Evolutionary conservation across 53 echinoderm and acorn worm species (phyloP).

Genomic region (Arbacia lixula): DNA sequence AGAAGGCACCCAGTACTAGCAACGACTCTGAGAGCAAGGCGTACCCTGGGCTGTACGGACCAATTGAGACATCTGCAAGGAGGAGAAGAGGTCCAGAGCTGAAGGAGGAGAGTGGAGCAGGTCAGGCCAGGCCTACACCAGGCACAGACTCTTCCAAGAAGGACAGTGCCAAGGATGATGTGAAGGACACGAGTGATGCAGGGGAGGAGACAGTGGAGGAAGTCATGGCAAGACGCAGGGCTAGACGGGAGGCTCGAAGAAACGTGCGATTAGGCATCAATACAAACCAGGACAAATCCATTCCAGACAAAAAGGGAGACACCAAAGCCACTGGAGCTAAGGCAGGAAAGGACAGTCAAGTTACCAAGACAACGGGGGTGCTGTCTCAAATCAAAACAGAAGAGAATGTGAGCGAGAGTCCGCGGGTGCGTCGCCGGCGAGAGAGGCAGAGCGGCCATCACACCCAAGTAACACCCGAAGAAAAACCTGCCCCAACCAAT

Average conservation of each 20-base stretch:
- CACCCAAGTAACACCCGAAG: constrained; percentile 5
- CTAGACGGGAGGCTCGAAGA: constrained; percentile 47
- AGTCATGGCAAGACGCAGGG: constrained; percentile 30
- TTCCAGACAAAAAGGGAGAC: constrained; percentile 46
- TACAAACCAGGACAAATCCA: constrained; percentile 8
- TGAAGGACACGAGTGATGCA: constrained; percentile 4
- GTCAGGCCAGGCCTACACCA: background rate
- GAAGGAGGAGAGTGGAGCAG: constrained; percentile 12
- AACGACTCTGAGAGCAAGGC: constrained; percentile 49
- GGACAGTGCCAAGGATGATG: background rate
- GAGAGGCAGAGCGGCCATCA: constrained; percentile 30
- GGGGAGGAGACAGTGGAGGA: constrained; percentile 45
- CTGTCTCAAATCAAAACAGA: constrained; percentile 3
- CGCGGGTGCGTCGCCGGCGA: constrained; percentile 26
- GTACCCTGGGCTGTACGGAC: constrained; percentile 70
- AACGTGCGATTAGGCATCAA: constrained; percentile 30
- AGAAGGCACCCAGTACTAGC: constrained; percentile 54
- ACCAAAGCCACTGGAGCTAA: background rate
- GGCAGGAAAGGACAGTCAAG: background rate
- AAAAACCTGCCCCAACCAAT: background rate
- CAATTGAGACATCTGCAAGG: constrained; percentile 67
- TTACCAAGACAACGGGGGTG: background rate
- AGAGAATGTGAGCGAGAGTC: constrained; percentile 23
- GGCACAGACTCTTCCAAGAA: too few species aligned
- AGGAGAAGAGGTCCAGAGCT: constrained; percentile 25